Conservation (phyloP, 2,113 vertebrate species). For the Acrocephalus kingi region DNA sequence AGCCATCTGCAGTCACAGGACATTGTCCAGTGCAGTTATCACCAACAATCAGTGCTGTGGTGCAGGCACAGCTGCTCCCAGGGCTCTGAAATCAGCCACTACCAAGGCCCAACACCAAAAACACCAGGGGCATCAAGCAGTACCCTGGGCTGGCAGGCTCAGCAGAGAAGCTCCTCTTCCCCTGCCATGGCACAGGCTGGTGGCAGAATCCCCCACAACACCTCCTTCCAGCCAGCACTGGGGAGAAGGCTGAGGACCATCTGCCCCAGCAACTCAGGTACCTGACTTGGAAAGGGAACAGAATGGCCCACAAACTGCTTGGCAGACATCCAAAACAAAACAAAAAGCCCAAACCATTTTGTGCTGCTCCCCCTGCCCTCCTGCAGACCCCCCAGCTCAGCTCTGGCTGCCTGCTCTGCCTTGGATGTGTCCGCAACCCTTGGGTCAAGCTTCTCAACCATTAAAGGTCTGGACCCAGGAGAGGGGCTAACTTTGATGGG, state of each 20-base stretch:
- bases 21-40: neutral
- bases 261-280: neutral
- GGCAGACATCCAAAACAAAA: neutral
- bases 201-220: fast-evolving
- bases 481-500: neutral
- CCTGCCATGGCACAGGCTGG: neutral
- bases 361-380: neutral
- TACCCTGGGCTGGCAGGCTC: neutral
- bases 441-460: neutral
- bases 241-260: neutral
- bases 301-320: neutral
- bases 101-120: neutral
- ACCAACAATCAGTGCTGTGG: neutral
- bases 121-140: fast-evolving
- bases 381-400: neutral
- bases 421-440: neutral
- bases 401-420: neutral
- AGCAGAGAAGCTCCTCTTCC: neutral
- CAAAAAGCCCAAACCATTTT: neutral
- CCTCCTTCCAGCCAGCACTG: fast-evolving
- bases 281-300: neutral
- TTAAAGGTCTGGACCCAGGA: neutral
- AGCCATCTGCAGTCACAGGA: fast-evolving
- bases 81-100: neutral
- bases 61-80: neutral